Base-by-base conservation (phyloP, 2,797 vertebrate species). In the Labroides dimidiatus region DNA sequence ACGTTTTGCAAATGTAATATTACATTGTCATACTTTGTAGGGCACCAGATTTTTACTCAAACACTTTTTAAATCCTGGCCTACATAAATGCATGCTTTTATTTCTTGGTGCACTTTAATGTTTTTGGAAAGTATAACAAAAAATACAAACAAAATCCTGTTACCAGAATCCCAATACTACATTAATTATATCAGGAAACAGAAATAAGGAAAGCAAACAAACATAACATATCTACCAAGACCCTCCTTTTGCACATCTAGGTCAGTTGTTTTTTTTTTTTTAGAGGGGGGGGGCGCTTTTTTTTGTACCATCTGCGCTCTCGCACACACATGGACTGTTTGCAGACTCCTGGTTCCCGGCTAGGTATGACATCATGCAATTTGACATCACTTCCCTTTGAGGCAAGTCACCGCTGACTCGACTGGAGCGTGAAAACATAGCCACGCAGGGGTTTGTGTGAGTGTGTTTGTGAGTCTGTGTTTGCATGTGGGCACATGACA, bases 351-450 rank as follows among this genome's bases (percentile, higher is more conserved):
- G 61, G 75, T 90, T 80, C 0, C 55, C 13, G 76, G 84, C 69
- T 42, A 69, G 52, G 51, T 83, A 79, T 88, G 89, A 92, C 83
- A 87, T 87, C 88, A 89, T 89, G 73, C 62, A 64, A 79, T 84
- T 84, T 88, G 91, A 90, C 91, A 91, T 92, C 86, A 90, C 81
- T 89, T 85, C 75, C 85, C 91, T 92, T 56, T 47, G 69, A 88
- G 92, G 87, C 90, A 87, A 90, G 80, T 89, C 83, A 81, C 50
- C 17, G 72, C 80, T 87, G 74, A 87, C 76, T 82, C 72, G 72
- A 89, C 52, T 85, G 72, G 87, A 89, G 84, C 73, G 51, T 75
- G 52, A 89, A 84, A 80, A 77, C 84, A 90, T 74, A 84, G 66
- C 75, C 72, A 70, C 27, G 68, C 68, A 68, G 62, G 53, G 56